Evolutionary conservation across 1,140 invertebrate genomes (phyloP), one percentile per base, ranked within the genome.

Genomic region (Leucophenga varia): DNA sequence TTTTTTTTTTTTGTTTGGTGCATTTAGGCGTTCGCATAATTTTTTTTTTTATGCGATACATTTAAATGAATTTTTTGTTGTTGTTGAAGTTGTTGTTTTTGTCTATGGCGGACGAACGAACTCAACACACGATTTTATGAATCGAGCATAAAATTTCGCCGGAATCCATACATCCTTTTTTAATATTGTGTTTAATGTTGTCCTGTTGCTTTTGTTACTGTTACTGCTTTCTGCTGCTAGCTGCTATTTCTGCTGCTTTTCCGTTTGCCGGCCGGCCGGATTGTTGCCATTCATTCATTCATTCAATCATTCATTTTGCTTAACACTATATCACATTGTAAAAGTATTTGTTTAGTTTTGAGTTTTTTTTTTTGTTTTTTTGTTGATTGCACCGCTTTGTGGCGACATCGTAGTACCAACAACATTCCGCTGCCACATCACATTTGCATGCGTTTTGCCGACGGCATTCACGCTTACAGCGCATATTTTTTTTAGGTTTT

Each of bases 301-400:
- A 22, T 8, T 37, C 4, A 7, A 30, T 57, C 41, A 19, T 36
- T 36, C 34, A 64, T 63, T 65, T 9, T 70, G 65, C 47, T 49
- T 63, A 63, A 58, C 56, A 60, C 65, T 70, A 70, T 70, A 70
- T 70, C 65, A 70, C 65, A 70, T 63, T 64, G 43, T 63, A 25
- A 25, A 5, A 25, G 10, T 25, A 6, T 25, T 25, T 25, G 5
- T 25, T 25, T 25, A 6, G n/a, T n/a, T n/a, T n/a, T n/a, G n/a
- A n/a, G n/a, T n/a, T n/a, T n/a, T 25, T 25, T 25, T 25, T 5
- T 25, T 25, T 25, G 22, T 25, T 25, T 25, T 25, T 25, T 5
- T 25, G 22, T 5, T 10, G 22, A 6, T 25, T 10, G 22, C n/a
- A n/a, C n/a, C n/a, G n/a, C n/a, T n/a, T n/a, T n/a, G n/a, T n/a